phyloP scores from a whole-genome alignment of 1,140 invertebrate genomes.

The Augochlora pura region DNA sequence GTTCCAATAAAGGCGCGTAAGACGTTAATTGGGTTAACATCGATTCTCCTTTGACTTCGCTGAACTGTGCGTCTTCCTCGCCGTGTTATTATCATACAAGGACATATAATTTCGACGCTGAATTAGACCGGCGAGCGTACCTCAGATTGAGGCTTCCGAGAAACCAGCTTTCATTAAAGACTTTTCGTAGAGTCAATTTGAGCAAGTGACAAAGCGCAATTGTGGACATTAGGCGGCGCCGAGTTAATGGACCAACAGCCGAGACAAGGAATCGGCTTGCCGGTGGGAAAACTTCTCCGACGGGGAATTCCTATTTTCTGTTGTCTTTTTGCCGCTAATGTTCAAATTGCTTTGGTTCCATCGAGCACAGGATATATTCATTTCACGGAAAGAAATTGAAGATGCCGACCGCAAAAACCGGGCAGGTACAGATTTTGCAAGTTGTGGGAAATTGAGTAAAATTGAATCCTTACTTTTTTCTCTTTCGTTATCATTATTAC shows the following conservation, averaged over 20 bases:
- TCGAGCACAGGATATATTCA: background rate
- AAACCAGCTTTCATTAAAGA: slow-evolving; percentile 3
- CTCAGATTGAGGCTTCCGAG: background rate
- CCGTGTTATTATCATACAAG: slow-evolving; percentile 1
- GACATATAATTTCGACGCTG: background rate
- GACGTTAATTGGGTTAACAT: background rate
- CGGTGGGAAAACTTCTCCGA: background rate
- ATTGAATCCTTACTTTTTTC: too few species aligned
- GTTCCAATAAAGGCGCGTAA: background rate
- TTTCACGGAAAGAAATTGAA: too few species aligned
- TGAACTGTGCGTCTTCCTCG: background rate
- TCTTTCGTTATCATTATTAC: too few species aligned
- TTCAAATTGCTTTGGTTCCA: background rate
- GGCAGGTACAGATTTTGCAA: too few species aligned
- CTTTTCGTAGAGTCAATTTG: background rate
- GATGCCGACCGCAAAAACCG: too few species aligned
- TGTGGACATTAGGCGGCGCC: slow-evolving; percentile 1
- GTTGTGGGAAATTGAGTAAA: too few species aligned
- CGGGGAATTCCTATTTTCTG: background rate
- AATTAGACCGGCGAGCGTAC: background rate
- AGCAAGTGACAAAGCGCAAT: slow-evolving; percentile 3
- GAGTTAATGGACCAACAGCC: slow-evolving; percentile 1
- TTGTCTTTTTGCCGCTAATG: background rate
- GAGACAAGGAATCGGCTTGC: background rate
- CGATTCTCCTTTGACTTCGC: background rate